These are phyloP conservation scores for Oryzias celebensis DNA, from an alignment of 2,113 vertebrate species.

Conservation along the genomic window DNA sequence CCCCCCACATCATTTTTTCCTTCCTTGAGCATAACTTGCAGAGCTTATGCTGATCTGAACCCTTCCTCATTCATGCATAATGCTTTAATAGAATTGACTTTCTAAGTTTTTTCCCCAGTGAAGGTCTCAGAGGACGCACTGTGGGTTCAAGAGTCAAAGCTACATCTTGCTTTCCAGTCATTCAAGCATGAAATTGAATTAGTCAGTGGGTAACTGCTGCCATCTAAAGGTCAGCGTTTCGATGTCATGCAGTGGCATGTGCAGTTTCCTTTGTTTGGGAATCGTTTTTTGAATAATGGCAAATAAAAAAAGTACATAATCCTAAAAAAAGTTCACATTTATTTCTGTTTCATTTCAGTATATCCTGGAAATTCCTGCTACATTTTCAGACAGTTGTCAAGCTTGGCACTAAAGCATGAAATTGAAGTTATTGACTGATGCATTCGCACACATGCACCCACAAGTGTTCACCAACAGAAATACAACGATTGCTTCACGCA, in stretches of 20 bases:
- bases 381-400: conserved; percentile 5
- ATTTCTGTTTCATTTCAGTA: neutral
- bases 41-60: neutral
- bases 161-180: conserved; percentile 35
- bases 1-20: conserved; percentile 9
- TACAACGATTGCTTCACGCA: neutral
- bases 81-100: neutral
- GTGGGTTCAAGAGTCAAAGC: conserved; percentile 29
- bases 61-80: neutral
- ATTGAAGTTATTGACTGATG: conserved; percentile 60
- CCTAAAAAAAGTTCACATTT: neutral
- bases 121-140: conserved; percentile 21
- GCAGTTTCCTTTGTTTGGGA: conserved; percentile 1
- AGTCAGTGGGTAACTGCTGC: conserved; percentile 61
- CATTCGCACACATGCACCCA: conserved; percentile 34
- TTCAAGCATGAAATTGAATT: conserved; percentile 62
- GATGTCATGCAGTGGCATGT: neutral
- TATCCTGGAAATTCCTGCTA: conserved; percentile 25
- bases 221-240: conserved; percentile 62
- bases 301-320: neutral
- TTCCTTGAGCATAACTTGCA: conserved; percentile 7
- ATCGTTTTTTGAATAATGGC: neutral
- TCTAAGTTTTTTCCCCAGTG: conserved; percentile 9
- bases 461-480: conserved; percentile 3
- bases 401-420: conserved; percentile 46